Evolutionary conservation across 2,888 invertebrate species (phyloP).

Genomic region (Drosophila kuntzei): DNA sequence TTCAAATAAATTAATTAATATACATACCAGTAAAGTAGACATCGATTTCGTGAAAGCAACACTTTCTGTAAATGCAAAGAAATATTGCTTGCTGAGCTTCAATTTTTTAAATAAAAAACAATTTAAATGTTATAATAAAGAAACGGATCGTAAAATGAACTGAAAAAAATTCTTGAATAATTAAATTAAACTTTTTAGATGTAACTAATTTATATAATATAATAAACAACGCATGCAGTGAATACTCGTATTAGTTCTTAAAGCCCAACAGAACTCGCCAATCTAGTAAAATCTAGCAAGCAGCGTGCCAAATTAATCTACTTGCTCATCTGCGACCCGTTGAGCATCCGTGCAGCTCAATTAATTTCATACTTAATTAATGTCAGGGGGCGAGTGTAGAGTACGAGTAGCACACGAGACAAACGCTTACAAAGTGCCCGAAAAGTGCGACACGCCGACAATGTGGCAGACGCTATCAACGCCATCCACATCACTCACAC

Average conservation of each 20-base stretch:
- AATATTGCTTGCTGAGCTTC: conserved; percentile 4
- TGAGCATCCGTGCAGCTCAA: conserved; percentile 45
- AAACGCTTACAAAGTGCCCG: conserved; percentile 50
- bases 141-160: background rate
- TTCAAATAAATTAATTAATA: conserved; percentile 3
- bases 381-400: conserved; percentile 71
- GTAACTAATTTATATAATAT: conserved; percentile 3
- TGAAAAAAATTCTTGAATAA: conserved; percentile 7
- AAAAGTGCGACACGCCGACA: conserved; percentile 55
- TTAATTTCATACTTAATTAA: conserved; percentile 82
- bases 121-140: conserved; percentile 1
- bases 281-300: conserved; percentile 42
- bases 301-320: conserved; percentile 49
- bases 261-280: too few relatives aligned
- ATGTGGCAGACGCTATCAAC: conserved; percentile 69
- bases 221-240: conserved; percentile 9
- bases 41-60: background rate
- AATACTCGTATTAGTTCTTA: background rate
- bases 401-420: conserved; percentile 27
- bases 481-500: conserved; percentile 63
- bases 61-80: background rate
- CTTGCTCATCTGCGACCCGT: conserved; percentile 2
- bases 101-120: background rate
- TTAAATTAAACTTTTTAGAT: conserved; percentile 3
- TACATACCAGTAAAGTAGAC: background rate